Base-by-base conservation (phyloP, 2,797 vertebrate genomes). In the Cyprinodon diabolis region DNA sequence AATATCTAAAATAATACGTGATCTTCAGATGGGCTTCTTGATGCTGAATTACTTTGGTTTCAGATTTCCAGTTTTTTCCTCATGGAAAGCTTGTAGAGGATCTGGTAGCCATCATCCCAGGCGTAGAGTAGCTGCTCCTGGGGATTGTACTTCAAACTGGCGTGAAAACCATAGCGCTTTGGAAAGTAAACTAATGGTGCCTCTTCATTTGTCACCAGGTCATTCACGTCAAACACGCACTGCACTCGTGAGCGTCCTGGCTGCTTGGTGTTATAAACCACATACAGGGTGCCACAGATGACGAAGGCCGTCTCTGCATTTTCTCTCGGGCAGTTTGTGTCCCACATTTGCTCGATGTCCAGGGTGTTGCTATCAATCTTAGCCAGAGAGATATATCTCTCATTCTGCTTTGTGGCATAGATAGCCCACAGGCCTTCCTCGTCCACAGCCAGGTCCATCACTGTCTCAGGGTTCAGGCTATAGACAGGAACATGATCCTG, bases 21-120 rank as follows among this genome's bases (percentile, higher is more conserved):
- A 45, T 63, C 13, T 84, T 68, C 30, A 17, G 15, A 12, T 23
- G 51, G 47, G 5, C 5, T 8, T 23, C 4, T 62, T 67, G 72
- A 49, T 47, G 62, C 9, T 57, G 47, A 12, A 2, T 7, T 57
- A 13, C 9, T 60, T 60, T 63, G 23, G 3, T 54, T 5, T 49
- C 76, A 96, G 66, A 96, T 88, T 55, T 96, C 95, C 1, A 95
- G 87, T 85, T 98, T 99, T 89, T 95, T 96, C 87, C 96, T 97
- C 97, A 99, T 96, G 88, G 93, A 93, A 55, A 99, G 95, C 90
- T 97, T 98, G 91, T 99, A 99, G 55, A 98, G 93, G 84, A 99
- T 96, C 94, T 99, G 98, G 91, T 99, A 99, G 71, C 98, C 98
- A 0, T 99, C 97, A 0, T 99, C 98, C 98, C 98, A 99, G 82